Conservation (phyloP, 2,888 invertebrate genomes). For the Ecdyonurus torrentis region DNA sequence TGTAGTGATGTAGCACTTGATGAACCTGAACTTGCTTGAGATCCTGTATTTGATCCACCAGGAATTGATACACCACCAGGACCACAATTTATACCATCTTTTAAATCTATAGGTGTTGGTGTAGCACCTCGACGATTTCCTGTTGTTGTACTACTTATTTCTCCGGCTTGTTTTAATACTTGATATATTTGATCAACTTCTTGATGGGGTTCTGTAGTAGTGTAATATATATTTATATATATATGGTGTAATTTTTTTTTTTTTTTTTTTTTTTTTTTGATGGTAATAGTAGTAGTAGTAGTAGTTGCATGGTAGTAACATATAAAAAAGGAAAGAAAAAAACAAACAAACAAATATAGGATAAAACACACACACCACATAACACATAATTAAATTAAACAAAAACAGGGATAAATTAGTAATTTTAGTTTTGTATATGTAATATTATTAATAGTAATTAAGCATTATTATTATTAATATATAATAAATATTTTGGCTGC, state of each 20-base stretch:
- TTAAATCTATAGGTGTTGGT: constrained; percentile 9
- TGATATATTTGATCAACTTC: constrained; percentile 88
- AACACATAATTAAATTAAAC: too few species aligned
- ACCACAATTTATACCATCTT: constrained; percentile 17
- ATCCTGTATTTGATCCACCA: constrained; percentile 21
- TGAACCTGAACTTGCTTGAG: constrained; percentile 31
- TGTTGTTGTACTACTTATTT: constrained; percentile 40
- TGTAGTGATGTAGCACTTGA: background rate
- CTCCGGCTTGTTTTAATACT: constrained; percentile 87
- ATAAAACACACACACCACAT: too few species aligned
- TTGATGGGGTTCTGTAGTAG: constrained; percentile 32
- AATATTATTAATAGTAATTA: too few species aligned
- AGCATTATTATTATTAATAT: too few species aligned
- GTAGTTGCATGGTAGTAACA: background rate
- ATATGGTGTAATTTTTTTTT: too few species aligned
- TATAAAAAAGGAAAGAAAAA: background rate
- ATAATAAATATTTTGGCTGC: too few species aligned
- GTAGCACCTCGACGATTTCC: constrained; percentile 6
- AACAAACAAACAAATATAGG: background rate
- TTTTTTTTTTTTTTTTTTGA: too few species aligned
- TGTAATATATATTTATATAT: too few species aligned
- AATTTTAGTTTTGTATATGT: too few species aligned
- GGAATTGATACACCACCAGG: constrained; percentile 15
- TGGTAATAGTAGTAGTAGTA: background rate
- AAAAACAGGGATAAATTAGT: too few species aligned